A percentile compares a stretch with the other conserved stretches of the same genome.
Conservation (phyloP, 2,113 vertebrate genomes). For the Protobothrops flavoviridis region DNA sequence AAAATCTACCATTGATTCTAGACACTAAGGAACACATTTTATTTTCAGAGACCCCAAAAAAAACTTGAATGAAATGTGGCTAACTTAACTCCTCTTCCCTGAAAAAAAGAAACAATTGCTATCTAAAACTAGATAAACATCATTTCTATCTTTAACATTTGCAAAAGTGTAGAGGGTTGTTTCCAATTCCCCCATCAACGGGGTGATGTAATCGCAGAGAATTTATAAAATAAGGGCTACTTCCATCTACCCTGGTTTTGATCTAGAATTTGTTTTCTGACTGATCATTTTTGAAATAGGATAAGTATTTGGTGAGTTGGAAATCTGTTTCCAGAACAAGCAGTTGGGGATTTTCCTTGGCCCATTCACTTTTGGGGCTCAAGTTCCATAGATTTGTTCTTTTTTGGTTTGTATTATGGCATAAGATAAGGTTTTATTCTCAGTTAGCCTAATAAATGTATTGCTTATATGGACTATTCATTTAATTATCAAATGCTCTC, state of each 20-base stretch:
- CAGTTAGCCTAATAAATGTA: neutral
- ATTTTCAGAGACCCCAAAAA: neutral
- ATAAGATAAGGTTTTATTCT: fast-evolving
- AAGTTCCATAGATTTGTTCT: neutral
- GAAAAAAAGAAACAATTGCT: neutral
- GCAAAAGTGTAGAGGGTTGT: neutral
- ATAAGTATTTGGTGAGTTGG: neutral
- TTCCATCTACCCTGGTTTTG: neutral
- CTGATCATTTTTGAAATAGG: neutral
- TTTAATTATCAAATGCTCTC: neutral
- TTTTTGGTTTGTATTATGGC: neutral
- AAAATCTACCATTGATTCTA: neutral
- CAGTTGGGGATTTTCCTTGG: neutral
- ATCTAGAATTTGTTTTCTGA: neutral
- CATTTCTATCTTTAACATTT: neutral
- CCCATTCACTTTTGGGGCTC: neutral
- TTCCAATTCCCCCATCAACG: neutral
- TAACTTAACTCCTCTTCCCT: neutral
- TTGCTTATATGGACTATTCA: neutral
- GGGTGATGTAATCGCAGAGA: neutral
- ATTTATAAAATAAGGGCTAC: neutral
- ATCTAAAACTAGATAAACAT: neutral
- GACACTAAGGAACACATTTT: neutral
- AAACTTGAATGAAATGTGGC: neutral
- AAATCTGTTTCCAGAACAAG: neutral